Evolutionary conservation across 2,797 vertebrate species (phyloP).

Genomic region (Crotalus adamanteus): DNA sequence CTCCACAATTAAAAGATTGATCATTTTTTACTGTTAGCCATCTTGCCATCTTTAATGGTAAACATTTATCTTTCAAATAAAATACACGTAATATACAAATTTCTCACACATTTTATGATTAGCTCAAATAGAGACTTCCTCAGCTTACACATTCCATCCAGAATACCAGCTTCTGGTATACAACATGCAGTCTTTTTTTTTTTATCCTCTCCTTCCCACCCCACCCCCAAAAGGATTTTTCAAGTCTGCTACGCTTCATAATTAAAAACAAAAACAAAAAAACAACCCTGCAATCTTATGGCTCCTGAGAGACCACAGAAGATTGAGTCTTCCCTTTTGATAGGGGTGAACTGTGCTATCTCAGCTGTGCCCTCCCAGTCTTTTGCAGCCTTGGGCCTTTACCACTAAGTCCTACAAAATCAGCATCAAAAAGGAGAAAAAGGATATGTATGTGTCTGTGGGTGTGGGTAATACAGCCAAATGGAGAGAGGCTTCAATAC

Average conservation of each 20-base stretch:
- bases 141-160: not conserved
- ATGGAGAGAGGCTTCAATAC: not conserved
- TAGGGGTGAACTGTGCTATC: not conserved
- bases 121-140: not conserved
- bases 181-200: not conserved
- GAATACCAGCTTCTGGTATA: constrained; percentile 1
- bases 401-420: not conserved
- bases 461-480: not conserved
- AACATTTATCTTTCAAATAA: not conserved
- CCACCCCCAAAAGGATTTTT: not conserved
- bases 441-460: not conserved
- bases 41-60: not conserved
- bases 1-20: not conserved
- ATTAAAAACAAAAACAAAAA: not conserved
- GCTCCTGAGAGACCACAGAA: not conserved
- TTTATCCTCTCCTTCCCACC: not conserved
- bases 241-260: not conserved
- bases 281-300: not conserved
- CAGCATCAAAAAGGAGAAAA: not conserved
- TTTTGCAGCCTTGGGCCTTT: not conserved
- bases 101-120: not conserved
- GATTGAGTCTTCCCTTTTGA: not conserved
- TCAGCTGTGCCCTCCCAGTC: not conserved
- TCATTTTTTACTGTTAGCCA: not conserved
- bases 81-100: not conserved